Conservation (phyloP, 2,888 invertebrate species). For the Chrysopilus asiliformis region DNA sequence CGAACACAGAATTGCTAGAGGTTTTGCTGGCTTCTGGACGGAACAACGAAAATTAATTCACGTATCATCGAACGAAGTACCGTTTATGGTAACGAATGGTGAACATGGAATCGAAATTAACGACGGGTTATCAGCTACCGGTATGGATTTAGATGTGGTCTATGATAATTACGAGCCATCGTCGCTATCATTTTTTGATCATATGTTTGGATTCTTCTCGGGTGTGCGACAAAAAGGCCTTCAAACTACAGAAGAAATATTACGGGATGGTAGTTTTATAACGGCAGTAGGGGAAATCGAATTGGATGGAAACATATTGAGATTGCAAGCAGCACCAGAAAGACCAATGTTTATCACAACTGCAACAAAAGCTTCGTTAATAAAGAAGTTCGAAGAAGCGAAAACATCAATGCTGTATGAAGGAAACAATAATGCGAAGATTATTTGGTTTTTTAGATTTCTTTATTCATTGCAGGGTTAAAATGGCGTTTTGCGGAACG, state of each 20-base stretch:
- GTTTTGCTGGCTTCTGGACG: slow-evolving; percentile 75
- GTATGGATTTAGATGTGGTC: slow-evolving; percentile 64
- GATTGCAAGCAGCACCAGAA: slow-evolving; percentile 58
- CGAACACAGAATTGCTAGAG: slow-evolving; percentile 71
- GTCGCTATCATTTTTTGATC: slow-evolving; percentile 60
- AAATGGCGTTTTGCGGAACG: slow-evolving; percentile 42
- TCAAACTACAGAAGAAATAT: slow-evolving; percentile 77
- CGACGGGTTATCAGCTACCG: slow-evolving; percentile 59
- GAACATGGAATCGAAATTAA: slow-evolving; percentile 54
- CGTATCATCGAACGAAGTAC: slow-evolving; percentile 64
- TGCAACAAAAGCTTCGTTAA: slow-evolving; percentile 57
- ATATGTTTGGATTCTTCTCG: slow-evolving; percentile 73
- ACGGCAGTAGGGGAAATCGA: slow-evolving; percentile 69
- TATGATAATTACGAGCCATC: slow-evolving; percentile 72
- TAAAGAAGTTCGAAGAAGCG: slow-evolving; percentile 58
- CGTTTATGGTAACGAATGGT: slow-evolving; percentile 57
- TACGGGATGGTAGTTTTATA: slow-evolving; percentile 66
- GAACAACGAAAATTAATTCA: slow-evolving; percentile 68
- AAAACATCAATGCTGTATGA: slow-evolving; percentile 52
- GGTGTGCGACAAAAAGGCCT: slow-evolving; percentile 71
- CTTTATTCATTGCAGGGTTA: slow-evolving; percentile 33
- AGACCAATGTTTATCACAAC: slow-evolving; percentile 70
- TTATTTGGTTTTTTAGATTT: slow-evolving; percentile 1
- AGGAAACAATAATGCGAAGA: not conserved
- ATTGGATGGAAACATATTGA: slow-evolving; percentile 47